Evolutionary conservation across 2,888 invertebrate genomes (phyloP).

Genomic region (Andrena chrysosceles): DNA sequence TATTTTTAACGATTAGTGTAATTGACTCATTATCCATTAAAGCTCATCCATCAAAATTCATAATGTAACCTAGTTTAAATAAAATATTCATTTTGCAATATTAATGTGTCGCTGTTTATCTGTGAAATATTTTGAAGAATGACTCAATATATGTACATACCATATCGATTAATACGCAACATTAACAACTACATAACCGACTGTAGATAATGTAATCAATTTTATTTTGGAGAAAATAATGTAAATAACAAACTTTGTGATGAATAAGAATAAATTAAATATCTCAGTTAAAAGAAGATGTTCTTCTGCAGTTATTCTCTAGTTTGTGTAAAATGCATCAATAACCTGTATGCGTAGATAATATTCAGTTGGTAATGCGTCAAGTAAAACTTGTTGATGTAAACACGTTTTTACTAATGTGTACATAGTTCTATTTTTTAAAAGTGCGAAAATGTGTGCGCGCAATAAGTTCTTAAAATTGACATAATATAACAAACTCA

Average conservation of each 20-base stretch:
- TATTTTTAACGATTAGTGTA: no score
- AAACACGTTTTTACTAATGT: no score
- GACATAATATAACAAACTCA: no score
- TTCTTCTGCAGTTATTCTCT: neutral
- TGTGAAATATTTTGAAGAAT: no score
- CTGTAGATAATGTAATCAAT: slow-evolving; percentile 12
- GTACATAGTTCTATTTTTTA: neutral
- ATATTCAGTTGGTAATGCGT: neutral
- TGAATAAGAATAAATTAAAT: neutral
- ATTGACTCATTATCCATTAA: no score
- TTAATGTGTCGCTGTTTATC: no score
- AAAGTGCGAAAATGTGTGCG: neutral
- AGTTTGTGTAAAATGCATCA: neutral
- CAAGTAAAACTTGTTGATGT: neutral
- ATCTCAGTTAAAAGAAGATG: neutral
- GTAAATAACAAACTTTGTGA: neutral
- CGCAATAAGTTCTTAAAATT: no score
- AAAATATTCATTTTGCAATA: neutral
- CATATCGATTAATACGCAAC: neutral
- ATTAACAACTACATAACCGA: slow-evolving; percentile 3
- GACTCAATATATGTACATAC: no score
- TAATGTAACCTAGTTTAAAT: no score
- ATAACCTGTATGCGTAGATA: neutral
- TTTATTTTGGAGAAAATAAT: neutral
- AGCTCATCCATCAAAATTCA: no score